Conservation (phyloP, 2,888 invertebrate species). For the Tethea ocularis region DNA sequence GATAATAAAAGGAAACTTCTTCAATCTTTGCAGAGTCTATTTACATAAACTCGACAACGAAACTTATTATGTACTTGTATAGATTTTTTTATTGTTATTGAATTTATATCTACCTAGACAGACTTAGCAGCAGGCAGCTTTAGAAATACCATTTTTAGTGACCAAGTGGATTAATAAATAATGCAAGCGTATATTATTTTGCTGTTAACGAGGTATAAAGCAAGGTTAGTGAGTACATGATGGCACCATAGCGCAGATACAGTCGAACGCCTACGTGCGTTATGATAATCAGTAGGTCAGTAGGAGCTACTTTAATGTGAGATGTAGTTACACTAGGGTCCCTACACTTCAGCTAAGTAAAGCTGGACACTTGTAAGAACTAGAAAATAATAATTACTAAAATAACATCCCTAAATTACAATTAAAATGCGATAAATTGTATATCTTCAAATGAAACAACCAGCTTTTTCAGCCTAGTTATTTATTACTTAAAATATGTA, state of each 20-base stretch:
- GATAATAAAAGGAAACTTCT: too few relatives aligned
- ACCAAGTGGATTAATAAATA: not conserved
- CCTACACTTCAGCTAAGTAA: not conserved
- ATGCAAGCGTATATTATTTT: not conserved
- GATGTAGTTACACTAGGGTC: constrained; percentile 42
- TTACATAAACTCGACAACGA: too few relatives aligned
- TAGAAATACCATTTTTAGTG: not conserved
- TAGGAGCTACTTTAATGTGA: constrained; percentile 62
- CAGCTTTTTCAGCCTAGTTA: too few relatives aligned
- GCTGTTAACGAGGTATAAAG: constrained; percentile 1
- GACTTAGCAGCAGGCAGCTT: not conserved
- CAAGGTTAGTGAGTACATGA: constrained; percentile 7
- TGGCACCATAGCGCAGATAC: constrained; percentile 14
- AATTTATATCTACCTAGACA: too few relatives aligned
- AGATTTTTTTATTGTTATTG: too few relatives aligned
- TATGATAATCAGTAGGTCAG: constrained; percentile 82
- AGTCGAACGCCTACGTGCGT: constrained; percentile 60
- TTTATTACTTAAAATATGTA: too few relatives aligned
- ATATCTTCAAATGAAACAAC: too few relatives aligned
- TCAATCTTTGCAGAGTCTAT: too few relatives aligned
- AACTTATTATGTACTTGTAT: too few relatives aligned
- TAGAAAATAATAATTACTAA: not conserved
- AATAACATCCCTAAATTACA: not conserved
- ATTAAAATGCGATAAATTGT: too few relatives aligned
- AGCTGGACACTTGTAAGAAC: not conserved